Evolutionary conservation across 2,888 invertebrate genomes (phyloP).

Genomic region (Nudaria mundana): DNA sequence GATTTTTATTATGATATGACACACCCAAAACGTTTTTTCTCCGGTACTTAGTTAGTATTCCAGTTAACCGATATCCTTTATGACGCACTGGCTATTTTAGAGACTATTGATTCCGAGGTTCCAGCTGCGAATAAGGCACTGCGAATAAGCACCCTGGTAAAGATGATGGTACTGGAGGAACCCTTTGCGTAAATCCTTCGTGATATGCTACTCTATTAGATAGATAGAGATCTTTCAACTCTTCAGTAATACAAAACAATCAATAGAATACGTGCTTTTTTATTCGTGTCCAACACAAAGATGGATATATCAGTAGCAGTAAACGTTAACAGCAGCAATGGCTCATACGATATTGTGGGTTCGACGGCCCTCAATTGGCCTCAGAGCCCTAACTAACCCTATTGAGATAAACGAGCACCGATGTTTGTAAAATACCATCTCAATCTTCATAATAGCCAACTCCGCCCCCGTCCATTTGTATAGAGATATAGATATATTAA

Average conservation of each 20-base stretch:
- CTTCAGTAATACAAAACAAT: conserved; percentile 28
- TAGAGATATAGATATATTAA: conserved; percentile 49
- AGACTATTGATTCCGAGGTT: too few relatives aligned
- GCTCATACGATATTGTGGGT: conserved; percentile 49
- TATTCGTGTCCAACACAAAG: conserved; percentile 21
- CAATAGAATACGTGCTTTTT: conserved; percentile 20
- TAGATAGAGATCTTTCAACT: too few relatives aligned
- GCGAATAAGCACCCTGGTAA: too few relatives aligned
- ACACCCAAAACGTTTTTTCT: background rate
- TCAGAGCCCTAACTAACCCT: conserved; percentile 59
- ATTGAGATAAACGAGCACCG: conserved; percentile 58
- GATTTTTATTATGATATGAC: conserved; percentile 11
- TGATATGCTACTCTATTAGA: too few relatives aligned
- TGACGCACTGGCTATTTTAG: background rate
- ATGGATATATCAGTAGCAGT: too few relatives aligned
- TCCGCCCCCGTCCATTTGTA: conserved; percentile 49
- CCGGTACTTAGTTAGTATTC: background rate
- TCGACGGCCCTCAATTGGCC: conserved; percentile 65
- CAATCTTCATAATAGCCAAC: conserved; percentile 62
- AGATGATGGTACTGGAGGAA: too few relatives aligned
- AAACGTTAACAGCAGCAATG: conserved; percentile 44
- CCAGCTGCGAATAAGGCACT: too few relatives aligned
- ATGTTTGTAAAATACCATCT: conserved; percentile 42
- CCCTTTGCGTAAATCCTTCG: too few relatives aligned
- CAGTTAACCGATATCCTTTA: background rate